phyloP scores from a whole-genome alignment of 2,797 vertebrate species.

The Mormyrus proboscirostris region DNA sequence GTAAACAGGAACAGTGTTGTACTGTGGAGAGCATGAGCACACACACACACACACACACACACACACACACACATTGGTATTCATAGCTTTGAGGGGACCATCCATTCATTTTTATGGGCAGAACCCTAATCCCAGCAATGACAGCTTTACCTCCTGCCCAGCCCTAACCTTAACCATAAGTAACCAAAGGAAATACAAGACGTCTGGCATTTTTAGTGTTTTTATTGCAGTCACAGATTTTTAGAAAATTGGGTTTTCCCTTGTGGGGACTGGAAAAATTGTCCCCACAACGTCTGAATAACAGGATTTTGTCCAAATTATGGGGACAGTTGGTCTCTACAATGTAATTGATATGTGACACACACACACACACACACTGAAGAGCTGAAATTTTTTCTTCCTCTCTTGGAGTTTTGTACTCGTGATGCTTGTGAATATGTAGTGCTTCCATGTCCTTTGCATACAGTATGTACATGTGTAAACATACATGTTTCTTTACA shows the following conservation, averaged over 20 bases:
- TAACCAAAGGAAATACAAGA: not conserved
- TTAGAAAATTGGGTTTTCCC: not conserved
- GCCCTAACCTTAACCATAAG: not conserved
- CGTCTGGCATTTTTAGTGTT: not conserved
- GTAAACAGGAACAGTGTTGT: not conserved
- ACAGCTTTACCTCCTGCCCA: not conserved
- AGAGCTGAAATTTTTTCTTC: not conserved
- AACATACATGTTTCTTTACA: not conserved
- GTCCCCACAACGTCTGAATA: not conserved
- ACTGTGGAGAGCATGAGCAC: not conserved
- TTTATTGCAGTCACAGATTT: not conserved
- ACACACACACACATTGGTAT: not conserved
- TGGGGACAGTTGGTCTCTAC: not conserved
- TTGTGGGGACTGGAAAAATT: not conserved
- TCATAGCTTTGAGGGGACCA: not conserved
- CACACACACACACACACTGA: not conserved
- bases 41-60: not conserved
- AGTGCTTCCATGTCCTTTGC: not conserved
- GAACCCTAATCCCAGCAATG: not conserved
- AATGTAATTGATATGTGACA: not conserved
- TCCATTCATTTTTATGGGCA: not conserved
- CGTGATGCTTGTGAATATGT: not conserved
- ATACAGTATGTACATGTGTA: not conserved
- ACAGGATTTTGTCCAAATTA: not conserved
- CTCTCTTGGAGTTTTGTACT: not conserved